Evolutionary conservation across 2,888 invertebrate genomes (phyloP), one percentile per base, ranked within the genome.

Genomic region (Mechanitis mazaeus): DNA sequence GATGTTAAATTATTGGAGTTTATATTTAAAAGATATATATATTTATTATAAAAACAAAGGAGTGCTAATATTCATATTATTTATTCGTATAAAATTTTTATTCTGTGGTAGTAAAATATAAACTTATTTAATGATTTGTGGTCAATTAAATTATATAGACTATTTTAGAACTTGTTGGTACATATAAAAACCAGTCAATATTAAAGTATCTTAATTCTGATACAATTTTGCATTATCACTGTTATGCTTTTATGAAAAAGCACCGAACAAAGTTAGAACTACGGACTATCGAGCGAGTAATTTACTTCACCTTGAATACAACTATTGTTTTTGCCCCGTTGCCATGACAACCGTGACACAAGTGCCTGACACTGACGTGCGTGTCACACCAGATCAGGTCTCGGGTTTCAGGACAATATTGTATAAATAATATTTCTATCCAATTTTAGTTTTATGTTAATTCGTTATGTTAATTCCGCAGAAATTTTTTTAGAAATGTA

Each of bases 321-420:
- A 59, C 58, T 69, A 73, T 74, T 79, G 81, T 81, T 79, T 75
- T 77, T 69, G 63, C 59, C 61, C 6, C 33, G 77, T 79, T 62
- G 63, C 69, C 69, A 76, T 77, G 73, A 73, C 64, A 66, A 78
- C 77, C 64, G 69, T 68, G 66, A 65, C 68, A 65, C 68, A 63
- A 68, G 68, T 11, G 65, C 72, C 69, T 68, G 72, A 71, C 67
- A 71, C 72, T 56, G 56, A 20, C 42, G 57, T 60, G 64, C 62
- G 63, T 64, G 66, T 56, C 55, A 63, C 56, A 42, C 58, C 47
- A 54, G 58, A 61, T 20, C 50, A 50, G n/a, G 31, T 50, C 50
- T 50, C 50, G 0, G 50, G 28, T 50, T 50, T 50, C 50, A 50
- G 31, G 31, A 50, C 31, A 31, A 50, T 31, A 5, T 50, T 50